These are phyloP conservation scores for Menidia beryllina DNA, from an alignment of 2,113 vertebrate genomes.

Conservation along the genomic window DNA sequence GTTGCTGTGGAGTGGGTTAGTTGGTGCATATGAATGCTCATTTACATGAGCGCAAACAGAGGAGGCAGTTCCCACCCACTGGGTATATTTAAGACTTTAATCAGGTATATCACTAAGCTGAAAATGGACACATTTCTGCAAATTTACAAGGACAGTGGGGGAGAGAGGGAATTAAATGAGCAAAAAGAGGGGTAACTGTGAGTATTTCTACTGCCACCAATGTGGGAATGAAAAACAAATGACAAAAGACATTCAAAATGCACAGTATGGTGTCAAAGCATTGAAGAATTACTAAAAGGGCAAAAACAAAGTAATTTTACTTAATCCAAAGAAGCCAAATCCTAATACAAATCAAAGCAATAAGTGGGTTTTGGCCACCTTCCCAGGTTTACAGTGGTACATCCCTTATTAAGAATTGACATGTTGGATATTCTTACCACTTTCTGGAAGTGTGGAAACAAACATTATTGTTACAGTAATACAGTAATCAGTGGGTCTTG, in stretches of 20 bases:
- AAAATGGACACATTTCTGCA: conserved; percentile 51
- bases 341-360: no score
- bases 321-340: conserved; percentile 46
- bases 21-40: conserved; percentile 78
- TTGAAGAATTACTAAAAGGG: conserved; percentile 35
- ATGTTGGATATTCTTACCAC: no score
- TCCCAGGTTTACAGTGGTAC: no score
- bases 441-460: no score
- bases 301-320: conserved; percentile 22
- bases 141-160: conserved; percentile 33
- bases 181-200: conserved; percentile 8
- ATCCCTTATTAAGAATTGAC: no score
- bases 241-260: conserved; percentile 34
- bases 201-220: conserved; percentile 19
- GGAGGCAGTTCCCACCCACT: conserved; percentile 50
- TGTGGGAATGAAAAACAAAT: conserved; percentile 16
- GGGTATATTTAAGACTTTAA: conserved; percentile 64
- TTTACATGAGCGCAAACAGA: conserved; percentile 68
- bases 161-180: conserved; percentile 5
- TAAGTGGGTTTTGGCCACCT: no score
- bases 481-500: no score
- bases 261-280: conserved; percentile 48
- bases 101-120: conserved; percentile 65
- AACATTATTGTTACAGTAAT: no score
- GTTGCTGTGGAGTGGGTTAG: conserved; percentile 68